phyloP scores from a whole-genome alignment of 2,888 invertebrate species.

The Electrophaes corylata region DNA sequence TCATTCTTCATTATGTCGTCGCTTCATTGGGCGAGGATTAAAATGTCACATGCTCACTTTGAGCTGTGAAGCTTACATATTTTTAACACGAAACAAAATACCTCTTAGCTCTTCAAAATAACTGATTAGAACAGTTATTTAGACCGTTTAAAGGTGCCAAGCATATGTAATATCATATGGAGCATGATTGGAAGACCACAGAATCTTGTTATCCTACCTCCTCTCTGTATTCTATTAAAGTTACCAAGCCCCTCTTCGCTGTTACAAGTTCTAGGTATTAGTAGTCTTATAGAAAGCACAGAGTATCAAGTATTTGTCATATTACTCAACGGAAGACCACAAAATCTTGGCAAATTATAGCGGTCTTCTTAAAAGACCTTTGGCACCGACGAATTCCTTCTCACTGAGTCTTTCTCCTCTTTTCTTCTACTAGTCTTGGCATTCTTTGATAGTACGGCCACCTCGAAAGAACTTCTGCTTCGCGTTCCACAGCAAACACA shows the following conservation, averaged over 20 bases:
- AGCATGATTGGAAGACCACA: neutral
- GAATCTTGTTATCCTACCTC: neutral
- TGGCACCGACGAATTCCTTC: conserved; percentile 5
- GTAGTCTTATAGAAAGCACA: neutral
- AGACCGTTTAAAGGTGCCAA: neutral
- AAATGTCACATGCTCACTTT: too few species aligned
- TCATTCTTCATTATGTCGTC: too few species aligned
- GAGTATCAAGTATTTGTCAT: neutral
- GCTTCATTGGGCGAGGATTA: too few species aligned
- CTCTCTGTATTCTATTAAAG: neutral
- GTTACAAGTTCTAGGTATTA: too few species aligned
- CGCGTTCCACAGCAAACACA: conserved; percentile 56
- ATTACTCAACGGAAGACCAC: neutral
- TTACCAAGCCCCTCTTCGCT: too few species aligned
- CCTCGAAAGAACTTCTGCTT: conserved; percentile 60
- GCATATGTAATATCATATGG: too few species aligned
- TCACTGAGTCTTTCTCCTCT: neutral
- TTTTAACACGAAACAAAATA: too few species aligned
- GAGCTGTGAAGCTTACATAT: too few species aligned
- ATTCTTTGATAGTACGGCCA: conserved; percentile 11
- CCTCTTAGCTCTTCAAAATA: too few species aligned
- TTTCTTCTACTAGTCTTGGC: neutral
- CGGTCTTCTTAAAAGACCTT: neutral
- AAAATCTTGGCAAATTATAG: neutral
- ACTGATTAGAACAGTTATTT: too few species aligned